Conservation (phyloP, 2,888 invertebrate genomes). For the Amblyteles armatorius region DNA sequence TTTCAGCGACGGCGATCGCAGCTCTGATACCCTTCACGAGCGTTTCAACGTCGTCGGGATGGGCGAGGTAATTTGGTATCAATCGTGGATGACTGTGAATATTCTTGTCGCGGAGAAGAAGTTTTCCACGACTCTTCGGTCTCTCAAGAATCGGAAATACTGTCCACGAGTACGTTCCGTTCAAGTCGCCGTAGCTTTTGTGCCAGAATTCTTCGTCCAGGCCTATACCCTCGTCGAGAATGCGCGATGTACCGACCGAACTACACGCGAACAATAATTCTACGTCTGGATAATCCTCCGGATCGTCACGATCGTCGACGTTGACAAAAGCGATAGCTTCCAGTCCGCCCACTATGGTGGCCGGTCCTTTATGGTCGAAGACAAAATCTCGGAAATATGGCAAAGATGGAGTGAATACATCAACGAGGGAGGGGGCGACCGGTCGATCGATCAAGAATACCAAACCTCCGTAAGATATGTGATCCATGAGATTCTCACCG, state of each 20-base stretch:
- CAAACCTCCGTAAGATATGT: slow-evolving; percentile 87
- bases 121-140: slow-evolving; percentile 87
- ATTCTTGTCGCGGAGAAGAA: slow-evolving; percentile 87
- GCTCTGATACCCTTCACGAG: slow-evolving; percentile 86
- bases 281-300: slow-evolving; percentile 88
- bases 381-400: slow-evolving; percentile 66
- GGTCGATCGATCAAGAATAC: slow-evolving; percentile 86
- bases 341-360: slow-evolving; percentile 86
- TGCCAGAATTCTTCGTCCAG: slow-evolving; percentile 87
- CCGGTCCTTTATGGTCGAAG: slow-evolving; percentile 84
- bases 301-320: slow-evolving; percentile 86
- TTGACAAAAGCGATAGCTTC: slow-evolving; percentile 87
- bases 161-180: slow-evolving; percentile 80
- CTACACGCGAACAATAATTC: slow-evolving; percentile 89
- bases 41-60: slow-evolving; percentile 86
- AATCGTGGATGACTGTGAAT: slow-evolving; percentile 88
- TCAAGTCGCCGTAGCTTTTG: slow-evolving; percentile 86
- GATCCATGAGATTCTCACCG: slow-evolving; percentile 88
- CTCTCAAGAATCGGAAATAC: slow-evolving; percentile 86
- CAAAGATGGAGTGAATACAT: slow-evolving; percentile 65
- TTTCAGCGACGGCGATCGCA: slow-evolving; percentile 85
- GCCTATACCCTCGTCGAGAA: slow-evolving; percentile 86
- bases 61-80: slow-evolving; percentile 89
- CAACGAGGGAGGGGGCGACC: slow-evolving; percentile 71
- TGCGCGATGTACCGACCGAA: slow-evolving; percentile 86